These are phyloP conservation scores for Pangasianodon hypophthalmus DNA, from an alignment of 2,113 vertebrate genomes.

Conservation along the genomic window DNA sequence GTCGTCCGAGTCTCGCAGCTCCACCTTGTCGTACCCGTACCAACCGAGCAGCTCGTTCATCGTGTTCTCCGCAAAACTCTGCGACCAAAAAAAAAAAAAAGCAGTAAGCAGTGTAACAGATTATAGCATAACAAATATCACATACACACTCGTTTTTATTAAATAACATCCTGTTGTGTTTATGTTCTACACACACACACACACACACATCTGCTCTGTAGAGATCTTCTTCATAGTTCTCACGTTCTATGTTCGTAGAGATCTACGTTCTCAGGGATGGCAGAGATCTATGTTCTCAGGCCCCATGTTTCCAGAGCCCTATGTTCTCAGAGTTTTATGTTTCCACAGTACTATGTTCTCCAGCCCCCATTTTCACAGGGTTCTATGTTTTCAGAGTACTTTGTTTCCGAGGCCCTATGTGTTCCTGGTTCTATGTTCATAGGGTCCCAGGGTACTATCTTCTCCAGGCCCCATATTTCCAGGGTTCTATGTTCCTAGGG, in stretches of 20 bases:
- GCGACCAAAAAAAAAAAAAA: conserved; percentile 69
- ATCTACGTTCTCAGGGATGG: neutral
- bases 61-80: conserved; percentile 99
- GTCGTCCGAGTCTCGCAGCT: conserved; percentile 95
- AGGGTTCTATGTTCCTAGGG: neutral
- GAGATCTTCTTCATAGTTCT: neutral
- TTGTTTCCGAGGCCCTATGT: neutral
- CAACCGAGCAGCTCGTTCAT: conserved; percentile 99
- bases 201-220: neutral
- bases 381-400: neutral
- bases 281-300: neutral
- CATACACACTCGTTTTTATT: neutral
- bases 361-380: neutral
- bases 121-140: neutral
- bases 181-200: neutral
- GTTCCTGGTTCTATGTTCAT: neutral
- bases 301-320: neutral
- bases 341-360: neutral
- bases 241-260: neutral
- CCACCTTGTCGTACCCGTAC: conserved; percentile 99
- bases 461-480: too few relatives aligned
- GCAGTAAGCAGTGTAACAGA: neutral
- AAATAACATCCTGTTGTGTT: neutral
- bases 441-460: too few relatives aligned
- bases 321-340: neutral